Percentiles rank a stretch among this genome's conserved stretches.
Evolutionary conservation across 2,797 vertebrate genomes (phyloP).

Genomic region (Eurystomus glaucurus): DNA sequence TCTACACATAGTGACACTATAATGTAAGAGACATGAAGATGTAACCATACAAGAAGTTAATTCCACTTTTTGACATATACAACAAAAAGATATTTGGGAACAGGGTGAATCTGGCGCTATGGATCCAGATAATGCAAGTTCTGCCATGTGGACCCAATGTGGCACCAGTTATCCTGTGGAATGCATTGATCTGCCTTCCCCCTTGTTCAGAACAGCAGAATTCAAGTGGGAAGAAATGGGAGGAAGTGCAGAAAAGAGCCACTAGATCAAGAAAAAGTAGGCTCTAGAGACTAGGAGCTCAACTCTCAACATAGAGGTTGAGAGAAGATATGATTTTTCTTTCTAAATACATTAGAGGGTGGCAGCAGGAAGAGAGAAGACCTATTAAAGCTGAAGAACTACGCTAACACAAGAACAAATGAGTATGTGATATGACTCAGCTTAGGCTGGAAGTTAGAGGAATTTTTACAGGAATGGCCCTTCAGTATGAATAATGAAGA

Average conservation of each 20-base stretch:
- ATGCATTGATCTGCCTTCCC: neutral
- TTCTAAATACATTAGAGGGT: neutral
- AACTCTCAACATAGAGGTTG: neutral
- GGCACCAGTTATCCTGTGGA: neutral
- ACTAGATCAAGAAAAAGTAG: neutral
- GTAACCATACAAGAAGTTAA: neutral
- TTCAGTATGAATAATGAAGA: constrained; percentile 37
- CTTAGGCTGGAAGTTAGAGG: constrained; percentile 12
- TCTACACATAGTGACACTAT: neutral
- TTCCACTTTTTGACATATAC: neutral
- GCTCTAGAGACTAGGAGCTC: neutral
- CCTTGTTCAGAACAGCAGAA: neutral
- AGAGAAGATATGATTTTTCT: neutral
- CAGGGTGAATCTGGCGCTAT: neutral
- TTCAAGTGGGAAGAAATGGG: neutral
- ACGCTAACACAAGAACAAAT: constrained; percentile 1
- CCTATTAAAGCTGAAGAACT: constrained; percentile 24
- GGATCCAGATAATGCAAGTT: neutral
- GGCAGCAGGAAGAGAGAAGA: constrained; percentile 4
- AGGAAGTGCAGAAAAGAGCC: neutral
- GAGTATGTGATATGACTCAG: neutral
- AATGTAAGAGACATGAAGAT: neutral
- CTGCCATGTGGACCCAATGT: neutral
- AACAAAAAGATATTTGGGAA: neutral
- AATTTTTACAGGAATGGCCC: constrained; percentile 55